A percentile compares a stretch with the other conserved stretches of the same genome.
Evolutionary conservation across 1,140 invertebrate species (phyloP).

Genomic region (Pseudomyrmex pallidus): DNA sequence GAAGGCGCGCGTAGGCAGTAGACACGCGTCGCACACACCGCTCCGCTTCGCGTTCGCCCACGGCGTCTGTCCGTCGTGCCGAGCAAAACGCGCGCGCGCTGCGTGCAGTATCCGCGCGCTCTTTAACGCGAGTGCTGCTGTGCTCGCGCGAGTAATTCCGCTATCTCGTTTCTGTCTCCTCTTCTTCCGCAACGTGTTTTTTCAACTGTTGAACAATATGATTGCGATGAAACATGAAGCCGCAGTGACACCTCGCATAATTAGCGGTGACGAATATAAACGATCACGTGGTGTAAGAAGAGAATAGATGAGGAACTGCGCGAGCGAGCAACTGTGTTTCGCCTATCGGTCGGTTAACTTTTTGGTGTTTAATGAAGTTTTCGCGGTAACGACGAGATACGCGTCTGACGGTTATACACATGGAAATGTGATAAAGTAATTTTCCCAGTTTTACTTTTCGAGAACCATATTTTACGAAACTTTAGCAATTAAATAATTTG

Average conservation of each 20-base stretch:
- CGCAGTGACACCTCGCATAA: not conserved
- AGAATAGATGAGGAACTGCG: slow-evolving; percentile 11
- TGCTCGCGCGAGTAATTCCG: slow-evolving; percentile 31
- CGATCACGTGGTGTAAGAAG: not conserved
- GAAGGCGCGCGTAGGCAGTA: slow-evolving; percentile 56
- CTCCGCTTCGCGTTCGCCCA: slow-evolving; percentile 40
- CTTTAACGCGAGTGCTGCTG: slow-evolving; percentile 25
- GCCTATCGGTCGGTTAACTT: too few relatives aligned
- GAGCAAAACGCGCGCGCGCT: slow-evolving; percentile 15
- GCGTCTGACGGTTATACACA: not conserved
- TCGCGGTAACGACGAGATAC: not conserved
- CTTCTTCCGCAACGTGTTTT: not conserved
- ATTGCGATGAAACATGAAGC: not conserved
- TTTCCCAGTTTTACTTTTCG: not conserved
- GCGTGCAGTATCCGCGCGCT: slow-evolving; percentile 27
- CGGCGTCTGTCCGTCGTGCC: slow-evolving; percentile 35
- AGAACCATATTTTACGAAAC: not conserved
- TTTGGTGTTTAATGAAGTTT: not conserved
- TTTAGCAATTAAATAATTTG: not conserved
- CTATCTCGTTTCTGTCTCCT: not conserved
- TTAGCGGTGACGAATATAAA: not conserved
- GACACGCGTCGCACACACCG: slow-evolving; percentile 20
- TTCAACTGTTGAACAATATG: not conserved
- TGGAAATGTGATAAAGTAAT: not conserved
- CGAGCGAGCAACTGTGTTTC: not conserved